Percentiles rank a stretch among this genome's conserved stretches.
These are phyloP conservation scores for Lordiphosa clarofinis DNA, from an alignment of 1,140 invertebrate species.

Conservation along the genomic window DNA sequence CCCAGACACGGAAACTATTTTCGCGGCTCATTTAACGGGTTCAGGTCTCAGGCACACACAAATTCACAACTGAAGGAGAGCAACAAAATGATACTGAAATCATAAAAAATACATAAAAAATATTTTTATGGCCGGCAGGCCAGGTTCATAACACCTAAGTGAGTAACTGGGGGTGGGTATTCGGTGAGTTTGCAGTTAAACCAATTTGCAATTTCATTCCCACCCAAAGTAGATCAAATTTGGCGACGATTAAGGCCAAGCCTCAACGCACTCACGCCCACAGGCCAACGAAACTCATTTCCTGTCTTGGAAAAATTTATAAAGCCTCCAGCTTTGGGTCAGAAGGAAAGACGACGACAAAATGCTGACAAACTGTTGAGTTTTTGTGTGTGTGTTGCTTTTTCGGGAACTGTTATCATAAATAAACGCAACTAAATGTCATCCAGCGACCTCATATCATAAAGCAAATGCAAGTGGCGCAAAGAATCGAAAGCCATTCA, in stretches of 20 bases:
- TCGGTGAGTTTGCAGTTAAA: slow-evolving; percentile 44
- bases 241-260: slow-evolving; percentile 48
- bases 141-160: slow-evolving; percentile 41
- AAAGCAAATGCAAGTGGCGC: slow-evolving; percentile 76
- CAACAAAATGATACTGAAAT: slow-evolving; percentile 33
- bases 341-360: slow-evolving; percentile 46
- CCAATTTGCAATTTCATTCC: slow-evolving; percentile 52
- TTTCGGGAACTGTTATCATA: slow-evolving; percentile 63
- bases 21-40: slow-evolving; percentile 75
- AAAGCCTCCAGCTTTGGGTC: slow-evolving; percentile 65
- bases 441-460: slow-evolving; percentile 70
- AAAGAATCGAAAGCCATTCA: slow-evolving; percentile 64
- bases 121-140: slow-evolving; percentile 54
- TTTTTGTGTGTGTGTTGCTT: slow-evolving; percentile 15
- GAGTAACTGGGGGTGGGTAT: not conserved
- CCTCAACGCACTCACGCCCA: slow-evolving; percentile 57
- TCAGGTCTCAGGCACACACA: slow-evolving; percentile 11
- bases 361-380: slow-evolving; percentile 72
- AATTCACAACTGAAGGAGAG: slow-evolving; percentile 4
- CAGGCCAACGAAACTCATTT: slow-evolving; percentile 58
- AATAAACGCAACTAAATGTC: slow-evolving; percentile 73
- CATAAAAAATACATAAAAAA: slow-evolving; percentile 33
- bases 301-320: slow-evolving; percentile 48
- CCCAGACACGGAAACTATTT: slow-evolving; percentile 73
- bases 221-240: slow-evolving; percentile 55